phyloP scores from a whole-genome alignment of 2,888 invertebrate species.

The Apamea monoglypha region DNA sequence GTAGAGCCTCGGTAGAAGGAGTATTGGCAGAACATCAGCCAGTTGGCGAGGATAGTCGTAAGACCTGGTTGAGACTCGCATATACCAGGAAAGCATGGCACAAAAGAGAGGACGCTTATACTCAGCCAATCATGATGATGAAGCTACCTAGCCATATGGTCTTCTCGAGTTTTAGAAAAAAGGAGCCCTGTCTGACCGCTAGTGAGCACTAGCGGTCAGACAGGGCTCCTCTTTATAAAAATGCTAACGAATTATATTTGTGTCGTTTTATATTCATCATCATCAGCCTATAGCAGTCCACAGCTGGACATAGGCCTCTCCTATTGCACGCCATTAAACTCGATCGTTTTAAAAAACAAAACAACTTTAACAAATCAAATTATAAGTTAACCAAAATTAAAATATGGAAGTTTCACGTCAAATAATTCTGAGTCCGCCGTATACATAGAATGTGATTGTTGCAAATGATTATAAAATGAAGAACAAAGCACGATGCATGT shows the following conservation, averaged over 20 bases:
- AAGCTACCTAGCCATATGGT: not conserved
- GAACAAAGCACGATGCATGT: constrained; percentile 4
- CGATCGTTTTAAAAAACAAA: too few relatives aligned
- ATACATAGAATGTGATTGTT: not conserved
- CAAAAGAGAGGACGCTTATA: not conserved
- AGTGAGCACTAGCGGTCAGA: not conserved
- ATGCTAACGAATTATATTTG: not conserved
- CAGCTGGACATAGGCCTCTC: too few relatives aligned
- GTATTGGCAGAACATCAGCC: not conserved
- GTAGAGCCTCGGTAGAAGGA: not conserved
- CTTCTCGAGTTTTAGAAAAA: not conserved
- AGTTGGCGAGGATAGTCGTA: not conserved
- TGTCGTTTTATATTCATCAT: not conserved
- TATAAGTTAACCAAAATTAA: not conserved
- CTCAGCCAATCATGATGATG: not conserved
- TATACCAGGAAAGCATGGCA: not conserved
- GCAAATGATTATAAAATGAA: not conserved
- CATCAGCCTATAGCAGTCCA: too few relatives aligned
- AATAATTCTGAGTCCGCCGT: not conserved
- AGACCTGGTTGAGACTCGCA: not conserved
- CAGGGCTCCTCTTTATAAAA: not conserved
- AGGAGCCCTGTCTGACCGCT: too few relatives aligned
- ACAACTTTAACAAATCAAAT: too few relatives aligned
- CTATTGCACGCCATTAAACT: too few relatives aligned
- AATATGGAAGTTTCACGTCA: not conserved